phyloP scores from a whole-genome alignment of 2,888 invertebrate genomes.

The Plemyria rubiginata region DNA sequence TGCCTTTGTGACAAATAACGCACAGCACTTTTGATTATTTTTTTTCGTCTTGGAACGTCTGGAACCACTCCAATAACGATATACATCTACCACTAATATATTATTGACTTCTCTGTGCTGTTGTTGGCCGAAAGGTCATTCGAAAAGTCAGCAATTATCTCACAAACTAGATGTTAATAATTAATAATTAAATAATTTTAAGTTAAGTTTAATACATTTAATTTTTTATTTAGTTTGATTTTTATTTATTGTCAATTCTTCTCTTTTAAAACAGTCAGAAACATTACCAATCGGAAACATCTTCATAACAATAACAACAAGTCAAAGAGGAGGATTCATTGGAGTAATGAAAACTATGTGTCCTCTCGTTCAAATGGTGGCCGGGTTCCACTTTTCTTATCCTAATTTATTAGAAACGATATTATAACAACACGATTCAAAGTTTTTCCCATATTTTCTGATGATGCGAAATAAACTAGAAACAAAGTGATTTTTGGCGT shows the following conservation, averaged over 20 bases:
- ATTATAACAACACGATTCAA: neutral
- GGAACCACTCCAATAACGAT: constrained; percentile 25
- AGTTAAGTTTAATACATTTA: no score
- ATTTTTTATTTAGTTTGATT: no score
- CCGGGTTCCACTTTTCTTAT: no score
- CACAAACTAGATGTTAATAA: no score
- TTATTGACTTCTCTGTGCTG: constrained; percentile 8
- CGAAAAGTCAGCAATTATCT: neutral
- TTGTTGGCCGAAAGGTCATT: constrained; percentile 16
- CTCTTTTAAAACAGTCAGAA: no score
- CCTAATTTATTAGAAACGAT: neutral
- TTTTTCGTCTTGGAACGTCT: constrained; percentile 7
- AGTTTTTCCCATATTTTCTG: neutral
- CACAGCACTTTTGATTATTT: constrained; percentile 2
- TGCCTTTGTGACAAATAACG: neutral
- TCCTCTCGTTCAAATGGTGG: no score
- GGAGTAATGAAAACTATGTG: no score
- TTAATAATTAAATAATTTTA: no score
- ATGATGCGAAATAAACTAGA: constrained; percentile 15
- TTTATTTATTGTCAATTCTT: no score
- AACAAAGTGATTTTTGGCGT: constrained; percentile 23
- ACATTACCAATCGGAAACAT: no score
- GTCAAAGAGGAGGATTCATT: no score
- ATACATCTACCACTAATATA: constrained; percentile 9
- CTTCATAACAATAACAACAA: no score